Percentiles rank a stretch among this genome's conserved stretches.
Conservation (phyloP, 2,797 vertebrate genomes). For the Tenualosa ilisha region DNA sequence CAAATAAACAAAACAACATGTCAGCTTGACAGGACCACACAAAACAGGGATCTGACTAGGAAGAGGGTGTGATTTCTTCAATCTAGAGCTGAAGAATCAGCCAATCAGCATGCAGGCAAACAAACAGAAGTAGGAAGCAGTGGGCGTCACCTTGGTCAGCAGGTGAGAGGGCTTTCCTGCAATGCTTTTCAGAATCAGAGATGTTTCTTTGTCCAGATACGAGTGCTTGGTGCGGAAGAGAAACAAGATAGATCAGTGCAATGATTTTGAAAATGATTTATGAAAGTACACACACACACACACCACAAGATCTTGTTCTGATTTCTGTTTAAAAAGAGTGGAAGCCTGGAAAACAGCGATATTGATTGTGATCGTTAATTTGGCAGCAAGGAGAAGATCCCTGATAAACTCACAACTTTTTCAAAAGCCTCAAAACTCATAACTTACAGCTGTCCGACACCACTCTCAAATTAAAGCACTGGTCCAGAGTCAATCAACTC, state of each 20-base stretch:
- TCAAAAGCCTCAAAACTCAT: neutral
- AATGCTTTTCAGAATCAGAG: slow-evolving; percentile 99
- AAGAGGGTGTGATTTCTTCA: slow-evolving; percentile 45
- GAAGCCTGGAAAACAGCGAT: slow-evolving; percentile 60
- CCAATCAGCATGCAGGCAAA: slow-evolving; percentile 67
- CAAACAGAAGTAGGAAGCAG: slow-evolving; percentile 60
- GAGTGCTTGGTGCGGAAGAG: slow-evolving; percentile 88
- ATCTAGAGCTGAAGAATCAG: slow-evolving; percentile 40
- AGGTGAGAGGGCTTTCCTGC: slow-evolving; percentile 99
- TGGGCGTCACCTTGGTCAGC: slow-evolving; percentile 97
- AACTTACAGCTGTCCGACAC: neutral
- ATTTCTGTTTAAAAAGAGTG: slow-evolving; percentile 58
- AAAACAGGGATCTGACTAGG: neutral
- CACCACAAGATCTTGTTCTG: slow-evolving; percentile 42
- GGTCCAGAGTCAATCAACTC: no score
- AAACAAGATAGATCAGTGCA: slow-evolving; percentile 79
- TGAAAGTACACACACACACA: slow-evolving; percentile 60
- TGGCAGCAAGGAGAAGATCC: slow-evolving; percentile 20
- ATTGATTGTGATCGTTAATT: slow-evolving; percentile 47
- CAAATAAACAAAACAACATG: neutral
- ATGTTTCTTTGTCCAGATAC: slow-evolving; percentile 99
- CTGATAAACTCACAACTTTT: neutral
- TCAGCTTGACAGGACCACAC: neutral
- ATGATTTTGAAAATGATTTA: slow-evolving; percentile 63
- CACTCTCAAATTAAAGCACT: no score